These are phyloP conservation scores for Mimachlamys varia DNA, from an alignment of 2,888 invertebrate species.

Conservation along the genomic window DNA sequence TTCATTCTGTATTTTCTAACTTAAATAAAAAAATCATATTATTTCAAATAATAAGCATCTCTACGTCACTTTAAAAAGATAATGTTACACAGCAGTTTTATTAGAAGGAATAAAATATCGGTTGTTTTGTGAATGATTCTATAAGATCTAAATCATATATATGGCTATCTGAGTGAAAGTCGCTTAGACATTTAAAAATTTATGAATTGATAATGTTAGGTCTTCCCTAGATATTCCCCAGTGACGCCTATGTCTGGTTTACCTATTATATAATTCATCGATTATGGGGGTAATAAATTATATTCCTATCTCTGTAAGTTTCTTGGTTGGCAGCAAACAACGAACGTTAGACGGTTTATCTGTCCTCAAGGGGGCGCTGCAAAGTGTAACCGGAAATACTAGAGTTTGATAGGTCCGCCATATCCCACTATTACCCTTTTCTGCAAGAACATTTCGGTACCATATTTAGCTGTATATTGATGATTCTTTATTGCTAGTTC, in stretches of 20 bases:
- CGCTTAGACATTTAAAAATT: not conserved
- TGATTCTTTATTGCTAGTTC: not conserved
- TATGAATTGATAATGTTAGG: not conserved
- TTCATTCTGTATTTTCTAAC: no score
- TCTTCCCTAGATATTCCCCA: not conserved
- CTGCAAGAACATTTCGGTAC: not conserved
- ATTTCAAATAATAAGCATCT: no score
- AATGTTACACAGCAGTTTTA: no score
- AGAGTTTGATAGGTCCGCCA: not conserved
- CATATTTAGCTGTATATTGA: not conserved
- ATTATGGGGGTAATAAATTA: conserved; percentile 9
- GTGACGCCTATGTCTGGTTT: conserved; percentile 3
- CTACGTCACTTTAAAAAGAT: no score
- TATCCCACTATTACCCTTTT: not conserved
- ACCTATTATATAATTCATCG: not conserved
- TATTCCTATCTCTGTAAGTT: not conserved
- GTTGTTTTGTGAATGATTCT: not conserved
- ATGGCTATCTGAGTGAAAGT: not conserved
- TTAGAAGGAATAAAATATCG: no score
- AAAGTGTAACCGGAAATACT: not conserved
- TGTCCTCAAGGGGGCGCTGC: not conserved
- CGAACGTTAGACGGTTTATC: not conserved
- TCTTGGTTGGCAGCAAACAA: not conserved
- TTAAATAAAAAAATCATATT: no score
- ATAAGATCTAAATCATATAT: not conserved